phyloP scores from a whole-genome alignment of 2,888 invertebrate genomes.

The Watsonalla binaria region DNA sequence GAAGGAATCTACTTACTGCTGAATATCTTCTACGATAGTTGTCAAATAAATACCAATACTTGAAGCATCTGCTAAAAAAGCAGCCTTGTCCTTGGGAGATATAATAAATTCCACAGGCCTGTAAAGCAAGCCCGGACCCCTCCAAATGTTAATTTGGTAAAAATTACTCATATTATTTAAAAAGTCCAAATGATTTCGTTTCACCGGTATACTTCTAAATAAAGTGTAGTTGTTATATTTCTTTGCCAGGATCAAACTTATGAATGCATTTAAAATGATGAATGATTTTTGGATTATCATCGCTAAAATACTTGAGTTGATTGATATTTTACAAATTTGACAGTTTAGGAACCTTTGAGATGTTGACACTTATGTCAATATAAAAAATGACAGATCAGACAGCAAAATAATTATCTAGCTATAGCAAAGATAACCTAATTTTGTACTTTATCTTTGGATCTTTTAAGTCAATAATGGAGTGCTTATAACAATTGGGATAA shows the following conservation, averaged over 20 bases:
- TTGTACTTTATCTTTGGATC: too few relatives aligned
- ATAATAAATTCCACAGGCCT: conserved; percentile 51
- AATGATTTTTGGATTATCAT: conserved; percentile 3
- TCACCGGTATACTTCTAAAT: conserved; percentile 44
- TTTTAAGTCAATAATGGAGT: too few relatives aligned
- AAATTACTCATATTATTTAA: conserved; percentile 30
- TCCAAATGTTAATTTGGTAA: conserved; percentile 51
- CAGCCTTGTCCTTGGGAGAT: conserved; percentile 29
- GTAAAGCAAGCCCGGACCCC: conserved; percentile 32
- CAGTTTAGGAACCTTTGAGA: too few relatives aligned
- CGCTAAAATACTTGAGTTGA: background rate
- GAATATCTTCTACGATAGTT: conserved; percentile 47
- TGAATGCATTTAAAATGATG: conserved; percentile 1
- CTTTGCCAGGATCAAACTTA: conserved; percentile 16
- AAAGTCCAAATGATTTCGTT: conserved; percentile 36
- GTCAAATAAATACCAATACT: conserved; percentile 33
- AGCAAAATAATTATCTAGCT: too few relatives aligned
- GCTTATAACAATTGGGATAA: too few relatives aligned
- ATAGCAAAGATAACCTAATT: too few relatives aligned
- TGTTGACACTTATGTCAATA: too few relatives aligned
- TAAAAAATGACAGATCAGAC: too few relatives aligned
- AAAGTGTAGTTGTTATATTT: conserved; percentile 50
- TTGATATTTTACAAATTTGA: too few relatives aligned
- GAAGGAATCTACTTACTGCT: conserved; percentile 34
- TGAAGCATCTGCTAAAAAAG: conserved; percentile 31